These are phyloP conservation scores for Sebastiscus albofasciatus DNA, from an alignment of 2,797 vertebrate species.

Conservation along the genomic window DNA sequence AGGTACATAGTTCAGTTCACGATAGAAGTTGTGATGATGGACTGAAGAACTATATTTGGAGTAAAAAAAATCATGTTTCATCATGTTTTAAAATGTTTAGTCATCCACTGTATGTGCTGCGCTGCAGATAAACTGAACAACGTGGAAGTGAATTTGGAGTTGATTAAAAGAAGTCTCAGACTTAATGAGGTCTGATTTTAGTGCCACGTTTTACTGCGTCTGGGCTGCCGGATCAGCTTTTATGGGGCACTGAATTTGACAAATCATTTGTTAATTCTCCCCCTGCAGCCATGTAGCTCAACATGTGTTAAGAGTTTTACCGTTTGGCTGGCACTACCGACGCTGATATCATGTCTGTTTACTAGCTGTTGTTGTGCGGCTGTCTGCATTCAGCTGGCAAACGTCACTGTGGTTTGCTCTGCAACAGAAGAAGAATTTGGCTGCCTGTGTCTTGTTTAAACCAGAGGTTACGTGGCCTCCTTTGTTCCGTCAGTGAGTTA, in stretches of 20 bases:
- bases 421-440: constrained; percentile 26
- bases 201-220: constrained; percentile 59
- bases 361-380: constrained; percentile 46
- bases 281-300: constrained; percentile 56
- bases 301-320: constrained; percentile 56
- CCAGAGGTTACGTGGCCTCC: neutral
- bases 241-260: constrained; percentile 52
- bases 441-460: constrained; percentile 11
- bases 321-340: constrained; percentile 43
- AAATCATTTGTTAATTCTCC: constrained; percentile 57
- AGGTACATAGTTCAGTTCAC: constrained; percentile 81
- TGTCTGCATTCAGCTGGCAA: constrained; percentile 46
- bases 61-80: neutral
- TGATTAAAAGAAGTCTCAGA: constrained; percentile 46
- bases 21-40: neutral
- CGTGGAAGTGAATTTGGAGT: constrained; percentile 22
- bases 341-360: constrained; percentile 71
- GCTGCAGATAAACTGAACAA: neutral
- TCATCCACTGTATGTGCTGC: neutral
- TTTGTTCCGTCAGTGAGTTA: neutral
- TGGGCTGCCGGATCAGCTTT: constrained; percentile 51
- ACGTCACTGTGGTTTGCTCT: constrained; percentile 32
- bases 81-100: neutral
- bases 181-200: constrained; percentile 54
- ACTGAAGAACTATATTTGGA: neutral